Conservation (phyloP, 2,888 invertebrate species). For the Stenodema calcarata region DNA sequence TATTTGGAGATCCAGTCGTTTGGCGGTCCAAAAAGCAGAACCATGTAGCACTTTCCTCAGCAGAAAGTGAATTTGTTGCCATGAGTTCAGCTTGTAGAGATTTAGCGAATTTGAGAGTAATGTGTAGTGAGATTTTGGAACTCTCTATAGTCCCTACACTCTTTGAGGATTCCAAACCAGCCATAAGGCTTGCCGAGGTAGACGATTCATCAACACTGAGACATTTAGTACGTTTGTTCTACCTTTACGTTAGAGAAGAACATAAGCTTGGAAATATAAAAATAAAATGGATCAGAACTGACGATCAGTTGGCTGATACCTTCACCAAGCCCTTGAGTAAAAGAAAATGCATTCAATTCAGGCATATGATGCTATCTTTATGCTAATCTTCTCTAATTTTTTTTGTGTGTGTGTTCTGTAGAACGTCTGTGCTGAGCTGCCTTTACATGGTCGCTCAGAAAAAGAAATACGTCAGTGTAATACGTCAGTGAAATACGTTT, state of each 20-base stretch:
- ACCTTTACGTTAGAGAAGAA: background rate
- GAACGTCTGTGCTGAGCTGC: too few species aligned
- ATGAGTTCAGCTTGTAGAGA: background rate
- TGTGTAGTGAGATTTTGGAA: background rate
- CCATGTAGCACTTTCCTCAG: background rate
- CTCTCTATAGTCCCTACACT: background rate
- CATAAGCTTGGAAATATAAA: background rate
- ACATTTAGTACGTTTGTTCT: background rate
- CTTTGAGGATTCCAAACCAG: constrained; percentile 11
- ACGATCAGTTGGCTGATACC: background rate
- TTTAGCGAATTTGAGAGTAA: background rate
- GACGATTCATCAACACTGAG: background rate
- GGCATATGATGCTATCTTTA: too few species aligned
- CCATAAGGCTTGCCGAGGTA: background rate
- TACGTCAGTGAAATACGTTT: too few species aligned
- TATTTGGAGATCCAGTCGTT: background rate
- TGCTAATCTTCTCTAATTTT: too few species aligned
- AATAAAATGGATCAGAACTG: background rate
- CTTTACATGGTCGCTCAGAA: too few species aligned
- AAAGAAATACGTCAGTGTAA: too few species aligned
- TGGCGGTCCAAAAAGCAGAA: background rate
- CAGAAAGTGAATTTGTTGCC: background rate
- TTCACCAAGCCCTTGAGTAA: too few species aligned
- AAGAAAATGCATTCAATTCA: too few species aligned
- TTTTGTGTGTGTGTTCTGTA: too few species aligned